phyloP scores from a whole-genome alignment of 2,113 vertebrate species.

The Amphilophus citrinellus region DNA sequence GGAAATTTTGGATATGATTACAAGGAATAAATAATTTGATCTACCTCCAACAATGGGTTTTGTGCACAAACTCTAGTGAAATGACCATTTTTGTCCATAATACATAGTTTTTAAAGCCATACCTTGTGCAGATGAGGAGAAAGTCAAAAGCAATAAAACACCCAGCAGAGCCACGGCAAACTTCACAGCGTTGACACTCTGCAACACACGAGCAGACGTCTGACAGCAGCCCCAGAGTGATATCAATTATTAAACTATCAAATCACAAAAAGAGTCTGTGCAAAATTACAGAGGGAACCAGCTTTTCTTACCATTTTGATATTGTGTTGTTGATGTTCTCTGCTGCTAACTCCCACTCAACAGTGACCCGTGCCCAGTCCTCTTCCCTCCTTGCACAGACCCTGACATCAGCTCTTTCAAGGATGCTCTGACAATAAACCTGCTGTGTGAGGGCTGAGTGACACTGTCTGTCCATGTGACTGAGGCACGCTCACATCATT shows the following conservation, averaged over 20 bases:
- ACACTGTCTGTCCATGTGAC: slow-evolving; percentile 30
- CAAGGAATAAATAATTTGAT: not conserved
- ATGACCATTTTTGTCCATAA: not conserved
- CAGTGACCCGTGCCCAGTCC: slow-evolving; percentile 30
- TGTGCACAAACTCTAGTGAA: not conserved
- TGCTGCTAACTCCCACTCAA: slow-evolving; percentile 26
- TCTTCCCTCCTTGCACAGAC: slow-evolving; percentile 75
- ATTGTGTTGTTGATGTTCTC: slow-evolving; percentile 16
- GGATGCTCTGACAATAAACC: slow-evolving; percentile 61
- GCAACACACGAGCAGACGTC: slow-evolving; percentile 36
- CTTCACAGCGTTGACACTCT: slow-evolving; percentile 44
- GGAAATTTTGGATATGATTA: not conserved
- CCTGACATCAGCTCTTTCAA: slow-evolving; percentile 61
- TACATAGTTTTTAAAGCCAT: not conserved
- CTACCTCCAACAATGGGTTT: not conserved
- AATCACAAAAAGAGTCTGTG: not conserved
- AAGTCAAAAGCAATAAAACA: slow-evolving; percentile 37
- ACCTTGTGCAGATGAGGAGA: slow-evolving; percentile 69
- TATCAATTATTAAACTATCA: not conserved
- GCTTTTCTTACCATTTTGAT: slow-evolving; percentile 66
- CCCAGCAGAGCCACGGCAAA: slow-evolving; percentile 42
- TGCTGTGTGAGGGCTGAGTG: slow-evolving; percentile 56
- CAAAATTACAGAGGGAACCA: not conserved
- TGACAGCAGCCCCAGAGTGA: not conserved
- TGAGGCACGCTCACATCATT: slow-evolving; percentile 19